Base-by-base conservation (phyloP, 2,797 vertebrate genomes). In the Rhyacichthys aspro region DNA sequence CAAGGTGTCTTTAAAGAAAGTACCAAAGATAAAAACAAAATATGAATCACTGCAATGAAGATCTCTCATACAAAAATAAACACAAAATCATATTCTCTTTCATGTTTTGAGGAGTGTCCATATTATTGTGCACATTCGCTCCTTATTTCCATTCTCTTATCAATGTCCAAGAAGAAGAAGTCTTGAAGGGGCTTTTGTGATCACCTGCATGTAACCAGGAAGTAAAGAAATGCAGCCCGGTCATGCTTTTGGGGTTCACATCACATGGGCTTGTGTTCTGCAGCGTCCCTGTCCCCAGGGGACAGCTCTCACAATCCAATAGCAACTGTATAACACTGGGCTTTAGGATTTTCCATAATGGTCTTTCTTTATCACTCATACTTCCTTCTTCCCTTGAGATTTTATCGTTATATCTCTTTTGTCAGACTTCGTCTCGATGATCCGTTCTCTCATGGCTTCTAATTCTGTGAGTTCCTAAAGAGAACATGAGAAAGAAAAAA, bases 11-110 rank as follows among this genome's bases (percentile, higher is more conserved):
- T 63, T 45, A 58, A 53, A 63, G 59, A 46, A 71, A 74, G 58
- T 41, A 71, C 42, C 74, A 44, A 44, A 47, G 67, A 12, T 55
- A 55, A 57, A 87, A 79, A 58, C 32, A 11, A 53, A 50, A 32
- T 46, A 42, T 33, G 60, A 43, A 58, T 67, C 62, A 67, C 34
- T 55, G 32, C 71, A 56, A 60, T 72, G 55, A 77, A 47, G 65
- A 44, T 23, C 15, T 46, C 55, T 63, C 69, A 47, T 81, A 81
- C 50, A 82, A 89, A 89, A 88, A 84, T 79, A 86, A 80, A 82
- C 73, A 70, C 68, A 80, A 72, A 76, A 70, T 81, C 47, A 72
- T 56, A 70, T 77, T 66, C 55, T 72, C 50, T 72, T 71, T 78
- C 55, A 76, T 70, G 62, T 52, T 54, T 47, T 76, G 38, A 67